Conservation (phyloP, 1,140 invertebrate genomes). For the Batillaria attramentaria region DNA sequence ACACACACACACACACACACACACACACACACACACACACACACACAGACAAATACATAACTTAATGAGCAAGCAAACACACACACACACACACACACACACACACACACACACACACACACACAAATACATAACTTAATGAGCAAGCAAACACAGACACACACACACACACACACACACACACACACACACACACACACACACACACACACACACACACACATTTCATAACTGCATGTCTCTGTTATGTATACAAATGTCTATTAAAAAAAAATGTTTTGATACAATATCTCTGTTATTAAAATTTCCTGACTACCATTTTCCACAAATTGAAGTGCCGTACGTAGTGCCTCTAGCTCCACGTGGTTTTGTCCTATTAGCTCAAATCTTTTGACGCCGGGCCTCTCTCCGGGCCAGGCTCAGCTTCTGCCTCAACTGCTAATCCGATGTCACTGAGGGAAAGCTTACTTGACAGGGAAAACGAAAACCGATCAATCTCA, state of each 20-base stretch:
- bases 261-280: too few species aligned
- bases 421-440: too few species aligned
- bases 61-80: too few species aligned
- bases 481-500: background rate
- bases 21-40: conserved; percentile 23
- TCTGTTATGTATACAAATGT: background rate
- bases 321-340: too few species aligned
- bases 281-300: too few species aligned
- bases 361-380: too few species aligned
- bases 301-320: too few species aligned
- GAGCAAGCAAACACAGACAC: conserved; percentile 9
- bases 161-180: background rate
- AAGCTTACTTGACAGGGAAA: background rate
- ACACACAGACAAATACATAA: too few species aligned
- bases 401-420: too few species aligned
- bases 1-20: conserved; percentile 19
- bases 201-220: conserved; percentile 20
- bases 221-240: background rate
- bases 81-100: conserved; percentile 5
- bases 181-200: conserved; percentile 21
- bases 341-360: too few species aligned
- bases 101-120: conserved; percentile 7
- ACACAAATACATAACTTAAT: background rate
- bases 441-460: background rate
- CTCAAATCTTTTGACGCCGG: too few species aligned